Evolutionary conservation across 2,113 vertebrate genomes (phyloP).

Genomic region (Ictalurus furcatus): DNA sequence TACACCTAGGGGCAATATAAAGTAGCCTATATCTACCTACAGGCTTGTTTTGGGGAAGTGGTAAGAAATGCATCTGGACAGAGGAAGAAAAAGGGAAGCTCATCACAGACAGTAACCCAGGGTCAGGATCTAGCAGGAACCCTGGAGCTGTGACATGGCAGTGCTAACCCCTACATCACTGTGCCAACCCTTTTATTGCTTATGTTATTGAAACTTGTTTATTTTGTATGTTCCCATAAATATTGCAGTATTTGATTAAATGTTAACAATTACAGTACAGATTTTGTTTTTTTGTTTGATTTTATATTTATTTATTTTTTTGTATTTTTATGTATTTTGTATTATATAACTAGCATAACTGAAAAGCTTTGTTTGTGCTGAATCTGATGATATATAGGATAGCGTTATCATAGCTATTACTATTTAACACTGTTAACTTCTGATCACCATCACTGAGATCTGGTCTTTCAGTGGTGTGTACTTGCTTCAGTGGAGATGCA

Average conservation of each 20-base stretch:
- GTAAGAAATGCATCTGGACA: not conserved
- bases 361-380: too few relatives aligned
- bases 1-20: not conserved
- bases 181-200: not conserved
- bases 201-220: not conserved
- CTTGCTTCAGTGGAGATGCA: slow-evolving; percentile 5
- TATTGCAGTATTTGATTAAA: not conserved
- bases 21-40: not conserved
- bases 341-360: too few relatives aligned
- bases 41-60: not conserved
- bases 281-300: not conserved
- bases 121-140: not conserved
- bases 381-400: not conserved
- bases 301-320: not conserved
- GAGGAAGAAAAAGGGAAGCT: not conserved
- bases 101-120: not conserved
- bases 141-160: not conserved
- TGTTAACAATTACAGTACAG: not conserved
- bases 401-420: not conserved
- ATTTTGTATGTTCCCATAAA: not conserved
- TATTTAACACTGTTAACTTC: not conserved
- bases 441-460: not conserved
- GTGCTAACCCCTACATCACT: not conserved
- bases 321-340: not conserved
- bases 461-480: not conserved